Percentiles rank a stretch among this genome's conserved stretches.
Conservation (phyloP, 2,113 vertebrate species). For the Physeter macrocephalus region DNA sequence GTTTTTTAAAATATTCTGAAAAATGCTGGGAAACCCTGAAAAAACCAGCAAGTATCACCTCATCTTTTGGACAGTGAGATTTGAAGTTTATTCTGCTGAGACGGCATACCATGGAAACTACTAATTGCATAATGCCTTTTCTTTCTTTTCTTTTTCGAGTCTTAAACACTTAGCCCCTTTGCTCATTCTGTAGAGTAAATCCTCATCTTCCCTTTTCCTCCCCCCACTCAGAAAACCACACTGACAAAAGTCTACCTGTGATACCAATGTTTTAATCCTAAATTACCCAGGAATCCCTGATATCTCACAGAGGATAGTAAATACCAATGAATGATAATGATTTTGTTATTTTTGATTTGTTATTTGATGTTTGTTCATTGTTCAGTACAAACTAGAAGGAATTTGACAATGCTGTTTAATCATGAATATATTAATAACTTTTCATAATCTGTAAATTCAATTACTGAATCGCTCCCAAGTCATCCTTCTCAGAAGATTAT, state of each 20-base stretch:
- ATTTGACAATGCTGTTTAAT: neutral
- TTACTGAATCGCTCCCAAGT: neutral
- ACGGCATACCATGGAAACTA: neutral
- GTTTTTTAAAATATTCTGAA: constrained; percentile 39
- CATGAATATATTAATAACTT: neutral
- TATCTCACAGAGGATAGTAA: neutral
- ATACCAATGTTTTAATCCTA: neutral
- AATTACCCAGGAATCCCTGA: neutral
- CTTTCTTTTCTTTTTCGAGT: constrained; percentile 11
- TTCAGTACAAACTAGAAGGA: neutral
- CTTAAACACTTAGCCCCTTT: neutral
- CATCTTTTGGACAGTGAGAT: constrained; percentile 35
- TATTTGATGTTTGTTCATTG: neutral
- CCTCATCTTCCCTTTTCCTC: neutral
- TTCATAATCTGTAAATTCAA: neutral
- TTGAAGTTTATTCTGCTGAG: constrained; percentile 13
- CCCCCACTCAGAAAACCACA: neutral
- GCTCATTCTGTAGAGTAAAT: neutral
- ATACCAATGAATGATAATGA: neutral
- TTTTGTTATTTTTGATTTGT: neutral
- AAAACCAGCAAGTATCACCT: constrained; percentile 40
- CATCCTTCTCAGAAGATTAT: neutral
- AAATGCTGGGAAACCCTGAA: neutral
- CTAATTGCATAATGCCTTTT: constrained; percentile 36
- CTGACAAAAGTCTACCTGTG: neutral